A percentile compares a stretch with the other conserved stretches of the same genome.
Conservation (phyloP, 2,888 invertebrate species). For the Plemyria rubiginata region DNA sequence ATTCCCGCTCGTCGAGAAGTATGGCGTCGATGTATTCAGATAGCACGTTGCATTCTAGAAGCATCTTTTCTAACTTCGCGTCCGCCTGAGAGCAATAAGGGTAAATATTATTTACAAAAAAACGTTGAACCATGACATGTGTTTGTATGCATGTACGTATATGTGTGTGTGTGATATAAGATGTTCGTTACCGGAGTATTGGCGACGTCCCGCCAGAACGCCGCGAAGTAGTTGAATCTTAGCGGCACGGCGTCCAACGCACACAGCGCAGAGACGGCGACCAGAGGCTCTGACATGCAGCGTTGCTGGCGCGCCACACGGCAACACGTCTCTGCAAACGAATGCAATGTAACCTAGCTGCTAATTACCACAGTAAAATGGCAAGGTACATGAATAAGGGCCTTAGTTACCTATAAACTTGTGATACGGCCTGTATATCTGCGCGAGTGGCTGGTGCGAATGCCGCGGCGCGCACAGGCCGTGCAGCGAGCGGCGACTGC, state of each 20-base stretch:
- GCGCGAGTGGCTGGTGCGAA: conserved; percentile 88
- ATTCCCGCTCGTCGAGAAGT: conserved; percentile 93
- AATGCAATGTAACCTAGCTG: too few species aligned
- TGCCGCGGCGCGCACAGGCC: conserved; percentile 88
- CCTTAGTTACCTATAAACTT: conserved; percentile 94
- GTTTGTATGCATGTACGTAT: too few species aligned
- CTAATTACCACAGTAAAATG: too few species aligned
- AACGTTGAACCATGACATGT: too few species aligned
- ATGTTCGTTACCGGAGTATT: conserved; percentile 86
- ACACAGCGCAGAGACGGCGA: conserved; percentile 94
- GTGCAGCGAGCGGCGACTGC: conserved; percentile 89
- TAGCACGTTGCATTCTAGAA: conserved; percentile 92
- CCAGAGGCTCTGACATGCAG: conserved; percentile 93
- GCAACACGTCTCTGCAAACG: conserved; percentile 83
- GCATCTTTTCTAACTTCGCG: conserved; percentile 91
- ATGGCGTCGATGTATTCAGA: conserved; percentile 96
- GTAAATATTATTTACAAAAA: too few species aligned
- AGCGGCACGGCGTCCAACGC: conserved; percentile 96
- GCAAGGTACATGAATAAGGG: too few species aligned
- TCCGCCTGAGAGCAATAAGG: conserved; percentile 84
- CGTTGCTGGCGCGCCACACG: conserved; percentile 95
- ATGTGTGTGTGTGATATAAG: neutral
- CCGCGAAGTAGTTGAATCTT: conserved; percentile 94
- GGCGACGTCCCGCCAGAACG: conserved; percentile 96
- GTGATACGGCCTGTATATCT: conserved; percentile 95